Conservation (phyloP, 2,888 invertebrate genomes). For the Caenorhabditis macrosperma region DNA sequence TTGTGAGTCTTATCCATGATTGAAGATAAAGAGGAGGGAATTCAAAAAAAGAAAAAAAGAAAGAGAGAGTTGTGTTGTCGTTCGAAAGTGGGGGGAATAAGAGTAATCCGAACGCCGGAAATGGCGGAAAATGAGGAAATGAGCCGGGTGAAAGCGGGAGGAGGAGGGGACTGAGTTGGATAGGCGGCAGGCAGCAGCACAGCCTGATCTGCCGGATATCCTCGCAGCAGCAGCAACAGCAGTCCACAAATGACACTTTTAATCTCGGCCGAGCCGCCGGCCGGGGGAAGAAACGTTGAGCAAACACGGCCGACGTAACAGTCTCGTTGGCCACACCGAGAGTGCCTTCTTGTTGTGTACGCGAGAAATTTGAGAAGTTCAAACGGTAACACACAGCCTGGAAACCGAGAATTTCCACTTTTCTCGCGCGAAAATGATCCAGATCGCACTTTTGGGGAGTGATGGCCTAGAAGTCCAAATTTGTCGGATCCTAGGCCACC, state of each 20-base stretch:
- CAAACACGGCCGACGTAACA: conserved; percentile 22
- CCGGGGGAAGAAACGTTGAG: conserved; percentile 32
- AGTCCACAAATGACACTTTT: neutral
- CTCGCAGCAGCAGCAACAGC: too few relatives aligned
- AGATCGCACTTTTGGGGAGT: too few relatives aligned
- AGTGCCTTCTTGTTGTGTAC: too few relatives aligned
- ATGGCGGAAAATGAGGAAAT: conserved; percentile 29
- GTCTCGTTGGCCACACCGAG: too few relatives aligned
- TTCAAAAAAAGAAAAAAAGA: neutral
- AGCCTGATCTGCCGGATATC: conserved; percentile 58
- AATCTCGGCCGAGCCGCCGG: neutral
- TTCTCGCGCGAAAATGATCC: too few relatives aligned
- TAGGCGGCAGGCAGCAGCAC: conserved; percentile 29
- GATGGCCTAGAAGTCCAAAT: too few relatives aligned
- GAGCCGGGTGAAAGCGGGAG: conserved; percentile 16
- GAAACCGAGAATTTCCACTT: too few relatives aligned
- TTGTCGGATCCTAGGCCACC: neutral
- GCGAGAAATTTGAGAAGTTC: neutral
- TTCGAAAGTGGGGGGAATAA: conserved; percentile 14
- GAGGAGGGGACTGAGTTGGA: conserved; percentile 8
- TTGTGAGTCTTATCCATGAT: conserved; percentile 51
- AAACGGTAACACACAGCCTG: too few relatives aligned
- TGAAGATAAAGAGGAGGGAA: neutral
- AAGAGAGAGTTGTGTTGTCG: neutral
- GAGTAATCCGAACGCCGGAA: neutral